Base-by-base conservation (phyloP, 1,140 invertebrate genomes). In the Solenopsis fugax region DNA sequence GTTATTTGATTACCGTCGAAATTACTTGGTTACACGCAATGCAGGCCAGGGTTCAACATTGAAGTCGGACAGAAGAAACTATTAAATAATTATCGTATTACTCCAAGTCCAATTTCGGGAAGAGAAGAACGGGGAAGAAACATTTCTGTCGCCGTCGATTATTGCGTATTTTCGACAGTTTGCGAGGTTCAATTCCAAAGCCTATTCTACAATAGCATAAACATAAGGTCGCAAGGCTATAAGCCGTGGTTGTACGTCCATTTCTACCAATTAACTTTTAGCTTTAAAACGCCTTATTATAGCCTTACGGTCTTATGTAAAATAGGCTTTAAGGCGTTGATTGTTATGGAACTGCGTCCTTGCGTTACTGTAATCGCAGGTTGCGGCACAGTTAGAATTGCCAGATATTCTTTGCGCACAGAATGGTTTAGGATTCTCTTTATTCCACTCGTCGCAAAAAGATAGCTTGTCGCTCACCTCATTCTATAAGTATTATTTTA, bases 21-120 rank as follows among this genome's bases (percentile, higher is more conserved):
- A 80, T 67, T 52, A 67, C n/a, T 52, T 21, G 24, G 12, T 78
- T 65, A 50, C 45, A 13, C 41, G 41, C 37, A 78, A 64, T 64
- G n/a, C 41, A 56, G 10, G 24, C 3, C 24, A 29, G 1, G 45
- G 0, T 48, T 18, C 45, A 16, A 65, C 76, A 24, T 72, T 48
- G 52, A 58, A 29, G 71, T 58, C 16, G n/a, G 16, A 75, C n/a
- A 34, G 71, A 54, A 78, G 48, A 41, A 29, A 10, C 12, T 65
- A 56, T 48, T 54, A 78, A 65, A 18, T 12, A 69, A 21, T 85
- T 58, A 48, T 34, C n/a, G 65, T 21, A 54, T 92, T 91, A 92
- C 91, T 92, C 91, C 91, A 92, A 92, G 91, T 88, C 90, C 89
- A 88, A 92, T 89, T 75, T 91, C 88, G 81, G 65, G 58, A 50